Conservation (phyloP, 1,140 invertebrate species). For the Geopemphigus sp. region DNA sequence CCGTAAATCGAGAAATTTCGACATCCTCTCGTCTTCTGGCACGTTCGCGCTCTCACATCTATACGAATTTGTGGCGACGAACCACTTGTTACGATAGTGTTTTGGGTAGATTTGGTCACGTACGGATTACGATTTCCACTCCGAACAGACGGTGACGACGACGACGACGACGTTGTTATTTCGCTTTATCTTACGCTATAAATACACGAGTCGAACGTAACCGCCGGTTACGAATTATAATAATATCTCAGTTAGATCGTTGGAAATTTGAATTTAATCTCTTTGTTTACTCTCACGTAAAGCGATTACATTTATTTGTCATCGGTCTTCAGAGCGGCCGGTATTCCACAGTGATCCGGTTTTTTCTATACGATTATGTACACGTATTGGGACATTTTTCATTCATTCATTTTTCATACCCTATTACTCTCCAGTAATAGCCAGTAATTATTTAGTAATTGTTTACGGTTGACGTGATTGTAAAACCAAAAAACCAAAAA, state of each 20-base stretch:
- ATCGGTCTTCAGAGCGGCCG: no score
- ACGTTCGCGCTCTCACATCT: not conserved
- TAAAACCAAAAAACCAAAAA: no score
- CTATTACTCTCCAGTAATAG: no score
- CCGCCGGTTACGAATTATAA: not conserved
- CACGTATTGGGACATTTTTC: no score
- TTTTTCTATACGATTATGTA: no score
- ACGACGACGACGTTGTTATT: not conserved
- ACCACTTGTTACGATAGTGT: slow-evolving; percentile 22
- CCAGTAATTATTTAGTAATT: no score
- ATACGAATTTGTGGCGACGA: not conserved
- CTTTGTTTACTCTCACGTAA: not conserved
- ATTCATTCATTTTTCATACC: no score
- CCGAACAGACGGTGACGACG: not conserved
- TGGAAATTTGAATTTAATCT: not conserved
- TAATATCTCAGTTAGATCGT: not conserved
- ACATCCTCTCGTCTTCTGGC: not conserved
- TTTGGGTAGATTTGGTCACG: slow-evolving; percentile 10
- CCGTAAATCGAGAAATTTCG: not conserved
- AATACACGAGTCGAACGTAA: not conserved
- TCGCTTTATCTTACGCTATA: not conserved
- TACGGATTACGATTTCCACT: slow-evolving; percentile 6
- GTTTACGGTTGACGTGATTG: no score
- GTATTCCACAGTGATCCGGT: no score
- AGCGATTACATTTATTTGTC: no score